These are phyloP conservation scores for Bicyclus anynana DNA, from an alignment of 1,140 invertebrate species.

Conservation along the genomic window DNA sequence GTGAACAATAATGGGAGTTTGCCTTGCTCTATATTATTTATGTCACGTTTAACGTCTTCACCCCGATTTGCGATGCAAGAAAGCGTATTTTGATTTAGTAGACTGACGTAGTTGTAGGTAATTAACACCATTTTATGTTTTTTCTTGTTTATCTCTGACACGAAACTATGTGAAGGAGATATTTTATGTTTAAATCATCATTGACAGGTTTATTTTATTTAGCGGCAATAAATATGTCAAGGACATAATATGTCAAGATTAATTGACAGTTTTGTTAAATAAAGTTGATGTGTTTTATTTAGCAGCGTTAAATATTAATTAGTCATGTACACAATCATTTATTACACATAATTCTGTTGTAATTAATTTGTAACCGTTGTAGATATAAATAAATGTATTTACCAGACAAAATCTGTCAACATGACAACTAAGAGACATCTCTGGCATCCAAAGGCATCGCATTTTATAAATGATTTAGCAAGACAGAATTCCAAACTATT, in stretches of 20 bases:
- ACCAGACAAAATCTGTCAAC: constrained; percentile 2
- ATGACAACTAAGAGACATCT: constrained; percentile 9
- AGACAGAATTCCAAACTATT: constrained; percentile 7
- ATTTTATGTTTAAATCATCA: too few relatives aligned
- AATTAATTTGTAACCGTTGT: neutral
- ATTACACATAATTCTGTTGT: neutral
- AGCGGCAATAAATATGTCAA: too few relatives aligned
- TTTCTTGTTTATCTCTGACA: too few relatives aligned
- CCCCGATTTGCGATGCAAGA: constrained; percentile 7
- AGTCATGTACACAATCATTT: too few relatives aligned
- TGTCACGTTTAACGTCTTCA: constrained; percentile 14
- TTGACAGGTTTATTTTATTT: too few relatives aligned
- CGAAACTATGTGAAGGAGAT: too few relatives aligned
- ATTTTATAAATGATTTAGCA: constrained; percentile 16
- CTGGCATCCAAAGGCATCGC: constrained; percentile 12
- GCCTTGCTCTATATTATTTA: constrained; percentile 19
- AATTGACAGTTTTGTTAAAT: too few relatives aligned
- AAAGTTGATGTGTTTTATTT: too few relatives aligned
- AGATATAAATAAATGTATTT: neutral
- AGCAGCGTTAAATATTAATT: too few relatives aligned
- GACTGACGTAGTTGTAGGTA: too few relatives aligned
- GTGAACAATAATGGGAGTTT: constrained; percentile 8
- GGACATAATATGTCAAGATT: too few relatives aligned
- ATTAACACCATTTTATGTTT: too few relatives aligned
- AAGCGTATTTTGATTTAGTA: constrained; percentile 9